Evolutionary conservation across 1,140 invertebrate genomes (phyloP).

Genomic region (silkworm (Bombyx mori)): DNA sequence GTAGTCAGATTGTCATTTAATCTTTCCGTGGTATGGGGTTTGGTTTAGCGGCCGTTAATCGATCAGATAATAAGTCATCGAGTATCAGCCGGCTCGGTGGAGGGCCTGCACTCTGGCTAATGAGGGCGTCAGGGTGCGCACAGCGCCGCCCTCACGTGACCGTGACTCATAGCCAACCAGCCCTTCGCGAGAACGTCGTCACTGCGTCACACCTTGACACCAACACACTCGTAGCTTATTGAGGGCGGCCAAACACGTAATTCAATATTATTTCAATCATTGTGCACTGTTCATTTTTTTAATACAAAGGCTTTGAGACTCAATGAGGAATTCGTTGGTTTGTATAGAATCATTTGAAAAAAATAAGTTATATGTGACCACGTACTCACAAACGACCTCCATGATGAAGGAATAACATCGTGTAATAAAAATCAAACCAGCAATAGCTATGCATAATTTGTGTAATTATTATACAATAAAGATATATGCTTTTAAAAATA

Average conservation of each 20-base stretch:
- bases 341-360: no score
- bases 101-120: conserved; percentile 15
- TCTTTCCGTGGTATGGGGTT: neutral
- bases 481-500: no score
- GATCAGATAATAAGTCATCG: neutral
- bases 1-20: neutral
- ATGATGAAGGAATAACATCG: no score
- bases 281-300: neutral
- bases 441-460: no score
- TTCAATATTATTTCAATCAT: neutral
- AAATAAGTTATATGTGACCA: no score
- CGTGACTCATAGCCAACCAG: conserved; percentile 13
- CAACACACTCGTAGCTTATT: neutral
- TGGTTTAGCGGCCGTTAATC: neutral
- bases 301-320: neutral
- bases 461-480: no score
- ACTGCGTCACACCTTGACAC: conserved; percentile 8
- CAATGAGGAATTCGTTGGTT: no score
- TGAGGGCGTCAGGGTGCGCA: conserved; percentile 9
- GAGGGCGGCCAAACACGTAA: neutral
- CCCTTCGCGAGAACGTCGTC: conserved; percentile 14
- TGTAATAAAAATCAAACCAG: no score
- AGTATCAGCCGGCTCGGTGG: neutral
- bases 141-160: conserved; percentile 14
- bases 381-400: no score